Base-by-base conservation (phyloP, 2,797 vertebrate genomes). In the Sebastes taczanowskii region DNA sequence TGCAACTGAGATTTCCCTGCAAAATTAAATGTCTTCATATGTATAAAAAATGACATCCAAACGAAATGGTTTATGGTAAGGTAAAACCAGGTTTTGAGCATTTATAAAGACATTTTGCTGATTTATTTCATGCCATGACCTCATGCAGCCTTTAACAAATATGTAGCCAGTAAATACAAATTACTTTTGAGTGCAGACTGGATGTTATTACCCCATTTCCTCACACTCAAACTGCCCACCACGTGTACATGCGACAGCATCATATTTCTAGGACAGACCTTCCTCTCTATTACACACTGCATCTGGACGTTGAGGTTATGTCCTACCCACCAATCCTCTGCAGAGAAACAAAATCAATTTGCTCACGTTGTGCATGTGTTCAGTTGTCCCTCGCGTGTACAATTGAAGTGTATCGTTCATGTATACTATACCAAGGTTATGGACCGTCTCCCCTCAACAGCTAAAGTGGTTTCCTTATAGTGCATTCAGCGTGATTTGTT, bases 341-440 rank as follows among this genome's bases (percentile, higher is more conserved):
- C 77, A 66, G 69, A 42, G 49, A 82, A 76, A 60, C 70, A 78
- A 84, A 87, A 90, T 90, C 66, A 64, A 86, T 91, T 87, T 87
- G 18, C 58, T 75, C 42, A 32, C 4, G 29, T 56, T n/a, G 73
- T 53, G 13, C 67, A 69, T 66, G 34, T 75, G 77, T 81, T 86
- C 75, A 64, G 16, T 66, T 79, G 80, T 81, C 82, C 71, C 75
- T 82, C 69, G 74, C 9, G 27, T 78, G 64, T 71, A 63, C 70
- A 11, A 87, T 32, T 85, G 58, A 88, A 85, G 74, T 64, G 58
- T 79, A 81, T 58, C 77, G 76, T 70, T 86, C 56, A 67, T 77
- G 42, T 38, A 74, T 82, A 71, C 6, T 1, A 67, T 49, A 74
- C 65, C 68, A 61, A 84, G 81, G 87, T 88, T 81, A 86, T 70